A percentile compares a stretch with the other conserved stretches of the same genome.
Conservation (phyloP, 1,140 invertebrate genomes). For the Vollenhovia emeryi region DNA sequence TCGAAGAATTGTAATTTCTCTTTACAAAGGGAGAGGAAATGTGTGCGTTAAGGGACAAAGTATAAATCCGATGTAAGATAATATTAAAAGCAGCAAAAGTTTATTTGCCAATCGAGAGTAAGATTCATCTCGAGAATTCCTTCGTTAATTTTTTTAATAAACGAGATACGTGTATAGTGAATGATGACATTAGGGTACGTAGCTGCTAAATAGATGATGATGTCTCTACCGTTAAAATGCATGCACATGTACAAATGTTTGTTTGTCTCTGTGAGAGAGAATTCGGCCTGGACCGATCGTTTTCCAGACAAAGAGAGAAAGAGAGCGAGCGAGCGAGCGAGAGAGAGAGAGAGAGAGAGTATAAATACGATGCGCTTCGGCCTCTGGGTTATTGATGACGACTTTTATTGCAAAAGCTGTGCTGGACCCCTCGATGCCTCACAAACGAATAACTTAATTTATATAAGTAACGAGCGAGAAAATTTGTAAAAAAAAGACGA, state of each 20-base stretch:
- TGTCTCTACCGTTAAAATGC: constrained; percentile 61
- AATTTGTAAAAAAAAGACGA: constrained; percentile 57
- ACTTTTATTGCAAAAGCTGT: constrained; percentile 44
- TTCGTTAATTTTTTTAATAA: constrained; percentile 52
- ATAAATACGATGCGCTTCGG: constrained; percentile 57
- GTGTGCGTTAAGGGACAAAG: constrained; percentile 35
- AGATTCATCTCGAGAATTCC: constrained; percentile 52
- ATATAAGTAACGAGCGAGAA: constrained; percentile 56
- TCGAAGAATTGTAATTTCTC: constrained; percentile 54
- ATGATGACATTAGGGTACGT: constrained; percentile 54
- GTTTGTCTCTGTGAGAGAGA: constrained; percentile 64
- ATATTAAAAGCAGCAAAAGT: constrained; percentile 54
- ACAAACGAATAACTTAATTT: constrained; percentile 60
- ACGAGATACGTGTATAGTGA: constrained; percentile 46
- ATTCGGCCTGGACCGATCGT: constrained; percentile 54
- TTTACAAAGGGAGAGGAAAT: constrained; percentile 62
- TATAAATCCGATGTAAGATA: constrained; percentile 55
- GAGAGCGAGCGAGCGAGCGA: not conserved
- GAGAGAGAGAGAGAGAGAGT: not conserved
- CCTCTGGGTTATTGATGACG: constrained; percentile 63
- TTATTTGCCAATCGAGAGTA: constrained; percentile 58
- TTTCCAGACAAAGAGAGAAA: constrained; percentile 50
- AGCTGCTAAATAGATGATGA: constrained; percentile 50
- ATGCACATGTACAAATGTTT: constrained; percentile 60
- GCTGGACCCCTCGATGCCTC: constrained; percentile 51